Evolutionary conservation across 2,888 invertebrate genomes (phyloP), one percentile per base, ranked within the genome.

Genomic region (Aricia artaxerxes): DNA sequence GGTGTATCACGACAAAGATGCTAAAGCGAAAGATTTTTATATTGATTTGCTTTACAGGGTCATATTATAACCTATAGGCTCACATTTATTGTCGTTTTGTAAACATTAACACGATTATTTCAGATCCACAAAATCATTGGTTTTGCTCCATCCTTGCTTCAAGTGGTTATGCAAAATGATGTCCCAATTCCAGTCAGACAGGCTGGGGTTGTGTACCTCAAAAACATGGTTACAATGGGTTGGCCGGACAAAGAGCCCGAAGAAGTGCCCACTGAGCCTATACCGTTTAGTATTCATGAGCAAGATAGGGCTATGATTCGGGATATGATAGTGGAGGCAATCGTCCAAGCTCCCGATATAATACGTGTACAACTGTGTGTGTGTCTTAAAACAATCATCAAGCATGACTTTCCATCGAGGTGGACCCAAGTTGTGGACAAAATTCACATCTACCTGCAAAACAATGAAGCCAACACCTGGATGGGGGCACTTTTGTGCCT

Each of bases 401-500:
- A 99, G 90, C 96, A 97, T 89, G 99, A 99, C 90, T 99, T 99
- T 89, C 99, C 99, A 4, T 97, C 97, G 77, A 96, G 98, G 84
- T 99, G 99, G 99, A 97, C 99, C 0, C 97, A 98, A 89, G 97
- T 99, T 82, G 98, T 99, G 11, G 99, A 99, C 88, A 99, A 99
- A 95, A 97, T 99, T 82, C 97, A 97, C 86, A 97, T 98, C 86
- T 99, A 98, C 90, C 95, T 99, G 81, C 98, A 98, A 92, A 98
- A 97, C 92, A 97, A 97, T n/a, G 98, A 98, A 87, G 96, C 97
- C 1, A 96, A 95, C 83, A 96, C 97, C 80, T 98, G 98, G 98
- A 97, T 97, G 92, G 99, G 99, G 78, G 98, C 99, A 77, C 95
- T 99, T 5, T 93, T 98, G 79, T 97, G 98, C 84, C 95, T 99